Percentiles rank a stretch among this genome's conserved stretches.
Conservation (phyloP, 2,797 vertebrate genomes). For the Brotogeris chrysoptera region DNA sequence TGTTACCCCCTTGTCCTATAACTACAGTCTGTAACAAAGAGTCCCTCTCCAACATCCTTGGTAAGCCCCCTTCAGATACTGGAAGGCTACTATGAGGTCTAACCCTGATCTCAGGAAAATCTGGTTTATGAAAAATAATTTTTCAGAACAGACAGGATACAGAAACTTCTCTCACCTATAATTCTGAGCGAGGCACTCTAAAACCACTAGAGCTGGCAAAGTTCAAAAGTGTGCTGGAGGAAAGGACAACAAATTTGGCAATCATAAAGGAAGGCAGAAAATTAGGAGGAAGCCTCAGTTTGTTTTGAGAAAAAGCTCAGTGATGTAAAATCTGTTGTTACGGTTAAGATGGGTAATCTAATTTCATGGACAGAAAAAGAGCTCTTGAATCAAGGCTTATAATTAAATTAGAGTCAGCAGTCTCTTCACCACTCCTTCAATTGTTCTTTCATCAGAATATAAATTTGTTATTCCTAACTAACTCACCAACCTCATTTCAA, state of each 20-base stretch:
- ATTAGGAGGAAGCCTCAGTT: not conserved
- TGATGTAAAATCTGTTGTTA: not conserved
- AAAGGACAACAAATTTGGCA: not conserved
- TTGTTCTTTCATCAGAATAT: slow-evolving; percentile 28
- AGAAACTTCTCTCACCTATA: not conserved
- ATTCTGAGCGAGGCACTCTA: not conserved
- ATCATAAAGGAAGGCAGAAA: not conserved
- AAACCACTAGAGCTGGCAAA: not conserved
- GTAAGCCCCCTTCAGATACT: not conserved
- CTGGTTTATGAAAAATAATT: not conserved
- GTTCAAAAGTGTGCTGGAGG: not conserved
- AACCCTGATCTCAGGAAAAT: not conserved
- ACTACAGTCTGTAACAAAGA: not conserved
- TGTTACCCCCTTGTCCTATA: not conserved
- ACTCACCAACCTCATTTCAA: not conserved
- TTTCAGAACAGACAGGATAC: not conserved
- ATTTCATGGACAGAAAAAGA: not conserved
- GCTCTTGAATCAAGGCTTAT: not conserved
- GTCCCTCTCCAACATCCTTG: not conserved
- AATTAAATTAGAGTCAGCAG: not conserved
- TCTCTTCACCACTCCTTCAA: not conserved
- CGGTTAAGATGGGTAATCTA: not conserved
- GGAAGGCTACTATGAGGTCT: not conserved
- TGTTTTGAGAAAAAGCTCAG: not conserved
- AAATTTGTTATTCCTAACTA: not conserved